These are phyloP conservation scores for Mirza zaza DNA, from an alignment of 2,113 vertebrate species.

Conservation along the genomic window DNA sequence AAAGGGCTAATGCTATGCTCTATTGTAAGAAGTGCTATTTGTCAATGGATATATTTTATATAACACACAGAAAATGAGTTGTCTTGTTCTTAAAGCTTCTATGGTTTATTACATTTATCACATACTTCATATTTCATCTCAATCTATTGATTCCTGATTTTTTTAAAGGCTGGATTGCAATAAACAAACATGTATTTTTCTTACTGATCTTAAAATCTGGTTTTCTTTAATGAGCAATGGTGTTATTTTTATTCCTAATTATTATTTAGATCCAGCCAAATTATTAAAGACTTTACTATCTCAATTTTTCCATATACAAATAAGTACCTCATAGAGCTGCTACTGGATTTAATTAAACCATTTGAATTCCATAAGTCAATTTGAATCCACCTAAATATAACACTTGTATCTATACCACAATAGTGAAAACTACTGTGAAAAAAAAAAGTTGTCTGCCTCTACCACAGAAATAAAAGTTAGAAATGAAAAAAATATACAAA, in stretches of 20 bases:
- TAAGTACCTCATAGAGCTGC: not conserved
- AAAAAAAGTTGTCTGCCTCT: not conserved
- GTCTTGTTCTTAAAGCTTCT: slow-evolving; percentile 51
- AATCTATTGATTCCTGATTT: slow-evolving; percentile 52
- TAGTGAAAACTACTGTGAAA: not conserved
- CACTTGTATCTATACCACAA: not conserved
- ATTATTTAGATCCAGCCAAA: not conserved
- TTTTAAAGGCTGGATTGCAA: slow-evolving; percentile 2
- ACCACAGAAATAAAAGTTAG: not conserved
- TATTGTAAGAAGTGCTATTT: slow-evolving; percentile 62
- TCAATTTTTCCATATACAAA: not conserved
- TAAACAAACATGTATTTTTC: slow-evolving; percentile 12
- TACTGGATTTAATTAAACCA: not conserved
- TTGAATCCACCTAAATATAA: not conserved
- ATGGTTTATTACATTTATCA: not conserved
- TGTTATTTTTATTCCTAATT: slow-evolving; percentile 4
- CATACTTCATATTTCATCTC: slow-evolving; percentile 39
- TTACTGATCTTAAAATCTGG: slow-evolving; percentile 12
- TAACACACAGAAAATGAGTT: slow-evolving; percentile 56
- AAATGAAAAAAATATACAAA: not conserved
- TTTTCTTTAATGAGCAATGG: not conserved
- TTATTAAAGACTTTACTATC: not conserved
- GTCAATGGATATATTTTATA: slow-evolving; percentile 49
- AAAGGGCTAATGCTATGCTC: slow-evolving; percentile 19
- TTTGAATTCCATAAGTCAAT: not conserved